Evolutionary conservation across 2,797 vertebrate species (phyloP).

Genomic region (Squalus acanthias): DNA sequence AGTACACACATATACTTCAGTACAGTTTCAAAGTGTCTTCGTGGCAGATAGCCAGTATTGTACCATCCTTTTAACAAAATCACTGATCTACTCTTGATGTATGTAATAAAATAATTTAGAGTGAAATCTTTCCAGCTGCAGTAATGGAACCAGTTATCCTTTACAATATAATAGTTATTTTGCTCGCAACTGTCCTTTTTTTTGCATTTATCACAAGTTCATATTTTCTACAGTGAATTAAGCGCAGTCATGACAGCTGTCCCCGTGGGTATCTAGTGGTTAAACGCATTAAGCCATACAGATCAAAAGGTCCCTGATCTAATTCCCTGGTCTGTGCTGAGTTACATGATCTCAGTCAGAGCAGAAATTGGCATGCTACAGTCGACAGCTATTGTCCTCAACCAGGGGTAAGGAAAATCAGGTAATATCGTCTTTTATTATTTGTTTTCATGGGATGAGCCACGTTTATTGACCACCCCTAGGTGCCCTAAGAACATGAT

Average conservation of each 20-base stretch:
- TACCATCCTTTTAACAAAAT: background rate
- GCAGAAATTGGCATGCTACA: background rate
- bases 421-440: background rate
- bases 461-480: background rate
- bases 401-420: background rate
- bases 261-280: background rate
- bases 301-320: background rate
- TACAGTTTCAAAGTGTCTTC: background rate
- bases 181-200: background rate
- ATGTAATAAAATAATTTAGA: background rate
- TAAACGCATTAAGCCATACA: background rate
- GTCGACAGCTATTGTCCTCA: background rate
- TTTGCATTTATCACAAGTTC: conserved; percentile 6
- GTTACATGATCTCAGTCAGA: background rate
- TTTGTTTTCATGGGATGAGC: background rate
- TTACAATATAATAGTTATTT: background rate
- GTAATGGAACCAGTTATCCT: background rate
- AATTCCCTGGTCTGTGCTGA: background rate
- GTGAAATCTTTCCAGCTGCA: background rate
- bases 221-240: conserved; percentile 1
- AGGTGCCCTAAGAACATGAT: background rate
- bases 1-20: background rate
- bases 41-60: background rate
- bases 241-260: background rate
- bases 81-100: background rate